Base-by-base conservation (phyloP, 2,888 invertebrate species). In the Aproaerema taeniolella region DNA sequence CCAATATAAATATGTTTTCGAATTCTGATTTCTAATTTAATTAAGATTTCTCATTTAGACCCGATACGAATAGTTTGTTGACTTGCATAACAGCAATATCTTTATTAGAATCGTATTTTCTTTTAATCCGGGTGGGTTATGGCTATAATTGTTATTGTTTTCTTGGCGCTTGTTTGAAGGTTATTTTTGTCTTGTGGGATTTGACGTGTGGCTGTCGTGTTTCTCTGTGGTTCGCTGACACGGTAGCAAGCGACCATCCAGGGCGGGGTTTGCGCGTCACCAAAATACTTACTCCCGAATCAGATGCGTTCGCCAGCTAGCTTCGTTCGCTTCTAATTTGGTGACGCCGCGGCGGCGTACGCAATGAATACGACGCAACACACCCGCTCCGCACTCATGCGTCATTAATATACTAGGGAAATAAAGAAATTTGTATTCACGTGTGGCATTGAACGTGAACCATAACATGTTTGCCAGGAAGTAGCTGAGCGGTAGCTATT, bases 241-340 rank as follows among this genome's bases (percentile, higher is more conserved):
- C 52, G 53, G 45, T 45, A 53, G 57, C 58, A 51, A 56, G 56
- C 52, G 61, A 58, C 43, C 31, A 37, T 47, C 44, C 45, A 59
- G 63, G 83, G 82, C 77, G 82, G 74, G 78, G 77, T 66, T 53
- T 57, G 50, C 56, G 64, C 78, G 79, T 81, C 82, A 82, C 63
- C 38, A 43, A 65, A 71, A 70, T 70, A 70, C 58, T 62, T 70
- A 70, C 58, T 62, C 55, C 47, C 50, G 58, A 53, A 58, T 57
- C 52, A 53, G 51, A 56, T 52, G 52, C 57, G 65, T 47, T 53
- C 53, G 52, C 51, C 53, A 49, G 54, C 63, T 71, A 69, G 54
- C 63, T 72, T 70, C 67, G 79, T 65, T 74, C 73, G 74, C 71
- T 70, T 82, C 81, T 82, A 82, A 82, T 81, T 82, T 80, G 77